Percentiles rank a stretch among this genome's conserved stretches.
phyloP scores from a whole-genome alignment of 35 echinoderm and acorn worm species.

The Amphiura filiformis region DNA sequence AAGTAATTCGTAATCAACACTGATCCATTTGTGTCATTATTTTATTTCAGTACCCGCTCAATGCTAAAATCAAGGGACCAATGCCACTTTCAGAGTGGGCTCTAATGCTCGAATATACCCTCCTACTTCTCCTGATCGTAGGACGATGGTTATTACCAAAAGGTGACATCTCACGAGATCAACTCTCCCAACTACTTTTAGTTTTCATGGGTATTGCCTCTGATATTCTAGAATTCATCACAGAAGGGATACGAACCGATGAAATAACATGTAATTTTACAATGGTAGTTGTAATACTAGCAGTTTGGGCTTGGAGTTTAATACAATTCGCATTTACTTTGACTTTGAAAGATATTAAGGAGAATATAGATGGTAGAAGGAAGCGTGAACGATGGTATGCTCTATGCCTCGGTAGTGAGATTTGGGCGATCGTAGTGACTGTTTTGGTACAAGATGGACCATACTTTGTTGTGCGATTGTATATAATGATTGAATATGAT shows the following conservation, averaged over 20 bases:
- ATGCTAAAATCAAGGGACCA: neutral
- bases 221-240: constrained; percentile 73
- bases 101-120: neutral
- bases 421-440: constrained; percentile 66
- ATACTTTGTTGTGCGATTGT: constrained; percentile 50
- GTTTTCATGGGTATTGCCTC: constrained; percentile 71
- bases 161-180: constrained; percentile 64
- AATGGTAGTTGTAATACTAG: constrained; percentile 36
- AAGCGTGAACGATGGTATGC: constrained; percentile 27
- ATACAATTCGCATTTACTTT: constrained; percentile 67
- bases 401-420: constrained; percentile 48
- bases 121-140: constrained; percentile 47
- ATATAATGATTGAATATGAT: constrained; percentile 38
- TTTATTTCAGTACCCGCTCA: neutral
- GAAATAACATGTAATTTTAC: constrained; percentile 21
- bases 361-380: constrained; percentile 15
- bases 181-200: constrained; percentile 69
- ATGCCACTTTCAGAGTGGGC: neutral
- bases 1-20: too few relatives aligned
- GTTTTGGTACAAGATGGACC: constrained; percentile 72
- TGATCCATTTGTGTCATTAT: too few relatives aligned
- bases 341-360: constrained; percentile 45
- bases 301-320: constrained; percentile 73
- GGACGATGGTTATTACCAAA: constrained; percentile 77
- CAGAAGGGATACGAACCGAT: constrained; percentile 36